Evolutionary conservation across 2,888 invertebrate species (phyloP), one percentile per base, ranked within the genome.

Genomic region (Pachycephus smyrnensis): DNA sequence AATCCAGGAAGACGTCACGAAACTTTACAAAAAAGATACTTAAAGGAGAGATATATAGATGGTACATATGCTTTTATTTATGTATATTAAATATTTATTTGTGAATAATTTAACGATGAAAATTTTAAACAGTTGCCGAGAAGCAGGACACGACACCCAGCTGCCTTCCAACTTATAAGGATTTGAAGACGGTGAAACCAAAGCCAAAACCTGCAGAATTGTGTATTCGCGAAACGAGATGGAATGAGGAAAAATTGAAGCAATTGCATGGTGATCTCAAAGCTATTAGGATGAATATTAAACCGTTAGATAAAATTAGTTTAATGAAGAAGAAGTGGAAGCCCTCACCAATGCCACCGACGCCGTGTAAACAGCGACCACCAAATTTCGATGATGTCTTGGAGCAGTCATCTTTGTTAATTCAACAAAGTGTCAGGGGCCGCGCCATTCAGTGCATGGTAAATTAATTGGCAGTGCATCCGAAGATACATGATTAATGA

Each of bases 381-480:
- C 15, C 73, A 76, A 33, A 77, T 37, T 40, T 80, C 69, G 91
- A 92, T 79, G 93, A 93, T 76, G 89, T 92, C 23, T 84, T 90
- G 73, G 93, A 93, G 83, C 92, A 95, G 89, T 92, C 94, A 4
- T 92, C 94, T 37, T 91, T 95, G 69, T 90, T 94, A 82, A 87
- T 96, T 77, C 96, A 96, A 88, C 94, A 94, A 87, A 91, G 95
- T 37, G 92, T 96, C 1, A 92, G 95, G 81, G 96, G 96, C 2
- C 92, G 96, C 32, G 95, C 96, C 11, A 93, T 95, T 30, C 96
- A 96, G 91, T 94, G 93, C 84, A 91, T 95, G 93, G 95, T 95
- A 90, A 89, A 88, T 78, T 11, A 69, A 35, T 77, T 30, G 23
- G 23, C 4, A 32, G 15, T 73, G 37, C 32, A 32, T 33, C 11